Evolutionary conservation across 2,113 vertebrate species (phyloP).

Genomic region (Microcebus lehilahytsara): DNA sequence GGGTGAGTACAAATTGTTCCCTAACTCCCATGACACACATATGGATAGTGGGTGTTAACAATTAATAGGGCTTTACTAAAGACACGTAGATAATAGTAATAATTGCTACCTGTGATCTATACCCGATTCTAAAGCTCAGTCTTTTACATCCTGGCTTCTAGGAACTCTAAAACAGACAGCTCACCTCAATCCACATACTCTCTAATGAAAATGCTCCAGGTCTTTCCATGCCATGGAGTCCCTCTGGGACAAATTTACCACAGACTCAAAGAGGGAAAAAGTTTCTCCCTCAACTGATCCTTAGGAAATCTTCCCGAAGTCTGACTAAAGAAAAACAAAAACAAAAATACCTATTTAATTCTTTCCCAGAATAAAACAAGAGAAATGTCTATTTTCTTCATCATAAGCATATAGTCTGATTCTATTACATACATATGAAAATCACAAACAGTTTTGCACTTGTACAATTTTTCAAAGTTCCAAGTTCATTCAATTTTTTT

Average conservation of each 20-base stretch:
- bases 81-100: background rate
- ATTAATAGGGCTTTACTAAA: background rate
- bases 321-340: background rate
- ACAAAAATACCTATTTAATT: background rate
- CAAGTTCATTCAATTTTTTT: background rate
- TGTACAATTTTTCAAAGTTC: background rate
- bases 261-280: background rate
- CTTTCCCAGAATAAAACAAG: background rate
- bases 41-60: background rate
- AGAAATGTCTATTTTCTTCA: background rate
- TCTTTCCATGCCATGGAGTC: background rate
- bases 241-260: background rate
- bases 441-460: background rate
- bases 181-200: accelerated
- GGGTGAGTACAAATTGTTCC: background rate
- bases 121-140: background rate
- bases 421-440: background rate
- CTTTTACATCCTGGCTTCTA: background rate
- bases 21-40: background rate
- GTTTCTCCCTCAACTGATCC: background rate
- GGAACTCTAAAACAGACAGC: background rate
- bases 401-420: background rate
- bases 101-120: background rate
- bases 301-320: background rate
- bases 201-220: background rate